Base-by-base conservation (phyloP, 2,888 invertebrate genomes). In the Noctua janthina region DNA sequence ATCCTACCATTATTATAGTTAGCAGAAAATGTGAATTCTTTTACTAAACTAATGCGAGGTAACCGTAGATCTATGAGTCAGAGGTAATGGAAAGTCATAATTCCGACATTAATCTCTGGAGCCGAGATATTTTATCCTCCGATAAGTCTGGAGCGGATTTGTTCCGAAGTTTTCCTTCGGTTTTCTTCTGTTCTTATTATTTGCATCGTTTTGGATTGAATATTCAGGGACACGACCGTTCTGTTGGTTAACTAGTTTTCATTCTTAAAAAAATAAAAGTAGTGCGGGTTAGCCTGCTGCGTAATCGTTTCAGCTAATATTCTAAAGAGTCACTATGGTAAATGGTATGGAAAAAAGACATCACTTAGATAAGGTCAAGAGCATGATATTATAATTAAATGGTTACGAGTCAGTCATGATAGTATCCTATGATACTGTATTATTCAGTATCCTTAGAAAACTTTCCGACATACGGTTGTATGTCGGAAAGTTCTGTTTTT, bases 81-180 rank as follows among this genome's bases (percentile, higher is more conserved):
- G 39, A 74, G 70, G 66, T 69, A 72, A 83, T 20, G 67, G 62
- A 79, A 62, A 74, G 56, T 75, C 75, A 84, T 84, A 66, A 83
- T 82, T 79, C 29, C 29, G 69, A 80, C 72, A 84, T 69, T 75
- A 73, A 73, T 84, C 80, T 80, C 20, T 43, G 49, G 23, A 17
- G 56, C 29, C n/a, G 54, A 71, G 56, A 80, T 75, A 84, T 64
- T 84, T 84, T 23, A 75, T 35, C 46, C 43, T 56, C 62, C 56
- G 62, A 54, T 81, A 84, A 83, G 56, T 75, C 68, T 46, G 74
- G 15, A 8, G 15, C 49, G 13, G 49, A 46, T 80, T 80, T 35
- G 8, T 73, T 74, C 39, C 20, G 15, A 72, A 39, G 8, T 17
- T 20, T 71, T 71, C n/a, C 51, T 49, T 74, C 13, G 35, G 11